Percentiles rank a stretch among this genome's conserved stretches.
phyloP scores from a whole-genome alignment of 2,113 vertebrate genomes.

The Agelaius tricolor region DNA sequence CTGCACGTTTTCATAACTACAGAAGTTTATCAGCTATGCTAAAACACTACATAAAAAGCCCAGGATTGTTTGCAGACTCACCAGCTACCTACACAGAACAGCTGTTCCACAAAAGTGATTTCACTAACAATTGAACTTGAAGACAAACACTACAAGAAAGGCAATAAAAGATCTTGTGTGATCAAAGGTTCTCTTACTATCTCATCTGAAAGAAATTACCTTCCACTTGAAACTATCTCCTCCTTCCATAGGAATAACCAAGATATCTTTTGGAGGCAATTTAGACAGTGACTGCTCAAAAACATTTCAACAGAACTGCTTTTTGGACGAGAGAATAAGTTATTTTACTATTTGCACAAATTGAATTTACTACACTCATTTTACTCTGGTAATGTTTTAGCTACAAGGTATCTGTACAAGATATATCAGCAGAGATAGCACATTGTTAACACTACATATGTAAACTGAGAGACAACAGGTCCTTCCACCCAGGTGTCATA shows the following conservation, averaged over 20 bases:
- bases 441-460: conserved; percentile 48
- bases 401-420: conserved; percentile 52
- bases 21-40: not conserved
- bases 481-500: not conserved
- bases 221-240: not conserved
- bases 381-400: not conserved
- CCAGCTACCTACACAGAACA: not conserved
- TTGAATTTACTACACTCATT: conserved; percentile 31
- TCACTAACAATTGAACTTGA: not conserved
- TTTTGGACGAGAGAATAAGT: conserved; percentile 40
- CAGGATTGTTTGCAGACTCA: not conserved
- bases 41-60: conserved; percentile 8
- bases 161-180: not conserved
- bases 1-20: not conserved
- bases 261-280: not conserved
- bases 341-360: conserved; percentile 26
- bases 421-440: conserved; percentile 60
- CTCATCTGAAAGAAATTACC: not conserved
- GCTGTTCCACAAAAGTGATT: not conserved
- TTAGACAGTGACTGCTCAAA: not conserved
- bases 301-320: conserved; percentile 17
- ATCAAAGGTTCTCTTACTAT: not conserved
- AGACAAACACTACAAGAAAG: conserved; percentile 3
- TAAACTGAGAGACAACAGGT: conserved; percentile 19
- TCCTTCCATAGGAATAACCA: not conserved